Base-by-base conservation (phyloP, 2,113 vertebrate species). In the Poeciliopsis occidentalis region DNA sequence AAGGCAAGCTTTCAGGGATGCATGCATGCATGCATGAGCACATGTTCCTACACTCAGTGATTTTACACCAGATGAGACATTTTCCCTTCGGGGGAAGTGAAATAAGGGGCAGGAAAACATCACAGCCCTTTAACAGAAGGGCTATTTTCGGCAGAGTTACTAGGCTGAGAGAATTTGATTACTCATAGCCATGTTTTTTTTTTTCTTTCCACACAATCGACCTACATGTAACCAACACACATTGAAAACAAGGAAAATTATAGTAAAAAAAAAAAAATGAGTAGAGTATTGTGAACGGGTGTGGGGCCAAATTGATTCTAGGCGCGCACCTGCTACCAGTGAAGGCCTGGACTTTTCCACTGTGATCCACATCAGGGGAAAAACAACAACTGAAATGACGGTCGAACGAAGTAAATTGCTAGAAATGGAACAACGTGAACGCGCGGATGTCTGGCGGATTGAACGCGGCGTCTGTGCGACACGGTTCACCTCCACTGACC, bases 71-170 rank as follows among this genome's bases (percentile, higher is more conserved):
- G 84, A 90, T 91, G 88, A 87, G 82, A 84, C 86, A 72, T 86
- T 31, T 69, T 24, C 15, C 75, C 88, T 90, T 86, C 80, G 73
- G 82, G 89, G 88, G 86, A 79, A 80, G 72, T 91, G 89, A 89
- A 83, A 91, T 70, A 87, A 89, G 69, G 75, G 26, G 12, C 72
- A 47, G 17, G 76, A 77, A 86, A 80, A 67, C 85, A 75, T 73
- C 85, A 80, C 51, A 30, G 79, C 76, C 78, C 81, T 81, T 67
- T 70, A 82, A 90, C n/a, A 64, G 79, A 79, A 67, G 11, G 57
- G 44, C 89, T 93, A 89, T 92, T 92, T 92, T 80, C 57, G 84
- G 82, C 73, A 34, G 83, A 80, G 88, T 92, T 85, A 91, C 85
- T 89, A 69, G 90, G 88, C 61, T 81, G 87, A 89, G 69, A 87